These are phyloP conservation scores for Agrotis puta DNA, from an alignment of 2,888 invertebrate species.

Conservation along the genomic window DNA sequence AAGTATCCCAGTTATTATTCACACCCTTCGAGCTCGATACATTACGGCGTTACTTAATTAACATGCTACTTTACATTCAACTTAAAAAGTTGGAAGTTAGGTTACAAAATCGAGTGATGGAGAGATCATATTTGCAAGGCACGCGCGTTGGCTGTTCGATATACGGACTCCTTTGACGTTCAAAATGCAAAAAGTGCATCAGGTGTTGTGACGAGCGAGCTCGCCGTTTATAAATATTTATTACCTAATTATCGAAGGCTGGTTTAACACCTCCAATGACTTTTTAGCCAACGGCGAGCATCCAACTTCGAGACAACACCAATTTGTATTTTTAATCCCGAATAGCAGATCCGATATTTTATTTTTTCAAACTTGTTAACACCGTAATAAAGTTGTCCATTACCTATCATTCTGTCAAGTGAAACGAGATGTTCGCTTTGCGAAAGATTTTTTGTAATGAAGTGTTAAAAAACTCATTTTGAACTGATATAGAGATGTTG, in stretches of 20 bases:
- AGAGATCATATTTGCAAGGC: constrained; percentile 49
- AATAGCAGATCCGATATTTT: constrained; percentile 61
- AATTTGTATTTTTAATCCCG: constrained; percentile 73
- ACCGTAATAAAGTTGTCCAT: constrained; percentile 78
- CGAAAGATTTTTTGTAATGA: constrained; percentile 63
- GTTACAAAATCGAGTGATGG: constrained; percentile 43
- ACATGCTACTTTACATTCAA: constrained; percentile 43
- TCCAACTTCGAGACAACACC: constrained; percentile 70
- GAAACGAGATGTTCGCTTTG: constrained; percentile 65
- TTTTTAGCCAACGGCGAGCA: constrained; percentile 77
- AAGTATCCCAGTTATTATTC: constrained; percentile 80
- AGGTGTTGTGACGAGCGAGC: constrained; percentile 78
- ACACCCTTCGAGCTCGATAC: constrained; percentile 64
- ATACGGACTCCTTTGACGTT: constrained; percentile 76
- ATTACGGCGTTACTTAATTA: constrained; percentile 48
- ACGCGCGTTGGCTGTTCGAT: constrained; percentile 54
- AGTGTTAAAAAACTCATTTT: constrained; percentile 62
- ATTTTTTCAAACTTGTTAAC: constrained; percentile 73
- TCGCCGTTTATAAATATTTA: constrained; percentile 89
- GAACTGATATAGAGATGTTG: constrained; percentile 53
- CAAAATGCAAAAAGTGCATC: constrained; percentile 73
- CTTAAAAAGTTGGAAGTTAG: constrained; percentile 39
- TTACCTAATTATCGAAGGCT: constrained; percentile 85
- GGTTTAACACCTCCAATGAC: constrained; percentile 81
- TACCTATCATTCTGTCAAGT: constrained; percentile 74